phyloP scores from a whole-genome alignment of 37 sponge, comb jelly and placozoan genomes.

The Spongilla lacustris region DNA sequence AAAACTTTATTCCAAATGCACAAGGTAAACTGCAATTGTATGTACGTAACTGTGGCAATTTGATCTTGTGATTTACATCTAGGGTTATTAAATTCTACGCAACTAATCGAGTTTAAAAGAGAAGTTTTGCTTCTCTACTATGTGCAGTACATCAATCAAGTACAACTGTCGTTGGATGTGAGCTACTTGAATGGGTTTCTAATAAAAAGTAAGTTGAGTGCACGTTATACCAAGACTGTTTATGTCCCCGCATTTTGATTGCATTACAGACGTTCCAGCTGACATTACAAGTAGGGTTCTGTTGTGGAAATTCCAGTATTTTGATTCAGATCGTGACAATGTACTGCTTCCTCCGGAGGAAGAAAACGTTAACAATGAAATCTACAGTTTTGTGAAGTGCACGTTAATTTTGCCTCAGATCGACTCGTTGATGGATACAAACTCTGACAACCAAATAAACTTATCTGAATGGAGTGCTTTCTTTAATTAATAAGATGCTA shows the following conservation, averaged over 20 bases:
- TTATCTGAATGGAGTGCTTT: slow-evolving; percentile 28
- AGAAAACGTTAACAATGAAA: not conserved
- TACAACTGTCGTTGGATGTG: not conserved
- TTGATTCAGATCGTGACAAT: slow-evolving; percentile 6
- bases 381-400: slow-evolving; percentile 13
- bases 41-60: too few relatives aligned
- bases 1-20: slow-evolving; percentile 2
- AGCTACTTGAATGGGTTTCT: not conserved
- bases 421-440: slow-evolving; percentile 4
- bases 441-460: not conserved
- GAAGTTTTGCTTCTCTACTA: not conserved
- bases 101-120: not conserved
- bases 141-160: not conserved
- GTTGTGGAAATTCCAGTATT: slow-evolving; percentile 28
- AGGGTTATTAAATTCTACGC: not conserved
- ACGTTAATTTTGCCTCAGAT: slow-evolving; percentile 23
- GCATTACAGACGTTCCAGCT: not conserved
- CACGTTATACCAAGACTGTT: not conserved
- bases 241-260: too few relatives aligned
- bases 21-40: not conserved
- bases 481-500: not conserved
- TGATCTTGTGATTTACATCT: not conserved
- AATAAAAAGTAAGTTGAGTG: not conserved
- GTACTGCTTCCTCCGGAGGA: slow-evolving; percentile 7
- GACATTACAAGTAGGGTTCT: not conserved